Base-by-base conservation (phyloP, 2,797 vertebrate species). In the Artibeus jamaicensis region DNA sequence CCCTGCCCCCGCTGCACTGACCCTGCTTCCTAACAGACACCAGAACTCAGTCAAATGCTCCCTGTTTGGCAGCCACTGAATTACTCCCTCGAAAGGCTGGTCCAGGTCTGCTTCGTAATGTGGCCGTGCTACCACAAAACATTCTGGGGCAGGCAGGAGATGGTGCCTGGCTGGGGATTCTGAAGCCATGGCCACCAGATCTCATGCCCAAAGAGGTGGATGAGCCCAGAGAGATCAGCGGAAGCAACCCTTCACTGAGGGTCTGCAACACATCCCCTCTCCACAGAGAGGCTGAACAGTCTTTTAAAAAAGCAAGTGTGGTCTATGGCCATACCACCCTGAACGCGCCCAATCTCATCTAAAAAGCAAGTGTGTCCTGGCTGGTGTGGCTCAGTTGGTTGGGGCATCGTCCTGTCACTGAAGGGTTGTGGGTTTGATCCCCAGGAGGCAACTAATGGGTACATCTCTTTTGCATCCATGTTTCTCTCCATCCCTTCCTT, bases 231-330 rank as follows among this genome's bases (percentile, higher is more conserved):
- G 42, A 44, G 22, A 10, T 24, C 22, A 5, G 42, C 59, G 22
- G 22, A 37, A 2, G 9, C 0, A 0, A 19, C 0, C 21, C 32
- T 32, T 39, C 24, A 8, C 0, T 9, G 44, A 68, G 14, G 22
- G n/a, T 21, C 77, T 24, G 59, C 0, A 48, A 39, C 55, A 42
- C 67, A 29, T 29, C n/a, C n/a, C 14, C 57, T 65, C 21, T 8
- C 68, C 57, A 74, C 46, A 39, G 39, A 68, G 5, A 3, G 48
- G 21, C 37, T 24, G 12, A 62, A 21, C 19, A 24, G 68, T 22
- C 86, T 39, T 68, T 55, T 84, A 57, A 57, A 11, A n/a, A 22
- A 62, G 21, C 34, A n/a, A 53, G 65, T 34, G 65, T 67, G 57
- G 57, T 59, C 9, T 26, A 59, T 18, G 57, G 55, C 55, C 24